Conservation (phyloP, 30 jellyfish, hydroid and myxozoan species). For the Chrysaora quinquecirrha region DNA sequence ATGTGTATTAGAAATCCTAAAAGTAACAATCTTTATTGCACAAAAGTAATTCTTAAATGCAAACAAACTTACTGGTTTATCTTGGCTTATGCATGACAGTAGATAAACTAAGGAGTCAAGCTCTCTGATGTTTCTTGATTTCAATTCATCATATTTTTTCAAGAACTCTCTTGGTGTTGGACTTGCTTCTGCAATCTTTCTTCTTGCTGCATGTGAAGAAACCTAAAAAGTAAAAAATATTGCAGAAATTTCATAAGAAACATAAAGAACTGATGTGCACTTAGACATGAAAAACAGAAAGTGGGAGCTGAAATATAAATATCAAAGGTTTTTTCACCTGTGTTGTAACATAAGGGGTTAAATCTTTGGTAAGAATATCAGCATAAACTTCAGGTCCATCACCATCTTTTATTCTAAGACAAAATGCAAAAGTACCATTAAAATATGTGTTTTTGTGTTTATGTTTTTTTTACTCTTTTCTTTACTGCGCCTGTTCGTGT, state of each 20-base stretch:
- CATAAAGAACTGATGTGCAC: too few species aligned
- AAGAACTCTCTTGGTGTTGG: constrained; percentile 89
- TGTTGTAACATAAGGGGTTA: constrained; percentile 97
- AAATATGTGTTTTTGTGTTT: too few species aligned
- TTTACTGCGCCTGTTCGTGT: too few species aligned
- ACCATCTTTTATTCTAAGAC: constrained; percentile 83
- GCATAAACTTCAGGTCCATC: constrained; percentile 99
- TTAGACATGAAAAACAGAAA: too few species aligned
- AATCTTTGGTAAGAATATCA: constrained; percentile 86
- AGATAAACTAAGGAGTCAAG: constrained; percentile 90
- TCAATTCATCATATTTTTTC: constrained; percentile 91
- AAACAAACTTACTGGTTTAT: constrained; percentile 69
- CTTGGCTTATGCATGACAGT: constrained; percentile 86
- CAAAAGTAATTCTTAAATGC: too few species aligned
- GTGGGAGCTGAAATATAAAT: not conserved
- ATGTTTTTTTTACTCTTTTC: too few species aligned
- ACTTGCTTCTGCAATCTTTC: constrained; percentile 90
- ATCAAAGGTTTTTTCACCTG: constrained; percentile 41
- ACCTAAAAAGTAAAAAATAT: too few species aligned
- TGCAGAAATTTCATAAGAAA: too few species aligned
- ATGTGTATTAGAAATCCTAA: too few species aligned
- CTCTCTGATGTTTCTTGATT: constrained; percentile 91
- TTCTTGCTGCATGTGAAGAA: constrained; percentile 93
- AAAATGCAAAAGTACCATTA: too few species aligned
- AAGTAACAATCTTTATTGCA: too few species aligned